Percentiles rank a stretch among this genome's conserved stretches.
Conservation (phyloP, 2,797 vertebrate species). For the Dipus sagitta region DNA sequence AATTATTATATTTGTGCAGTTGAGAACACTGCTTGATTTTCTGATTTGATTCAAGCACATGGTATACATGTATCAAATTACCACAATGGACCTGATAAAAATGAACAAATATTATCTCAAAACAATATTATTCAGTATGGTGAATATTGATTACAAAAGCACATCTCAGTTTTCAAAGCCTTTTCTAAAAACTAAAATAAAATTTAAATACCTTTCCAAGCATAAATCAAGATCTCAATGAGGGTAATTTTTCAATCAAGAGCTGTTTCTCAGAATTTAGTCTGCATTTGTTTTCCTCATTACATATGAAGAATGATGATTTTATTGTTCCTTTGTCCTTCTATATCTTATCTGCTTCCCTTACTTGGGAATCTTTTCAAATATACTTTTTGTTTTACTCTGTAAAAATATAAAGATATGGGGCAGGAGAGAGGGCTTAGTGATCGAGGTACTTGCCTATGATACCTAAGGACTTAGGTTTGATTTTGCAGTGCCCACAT, state of each 20-base stretch:
- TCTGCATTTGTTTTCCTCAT: neutral
- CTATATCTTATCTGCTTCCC: neutral
- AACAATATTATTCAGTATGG: neutral
- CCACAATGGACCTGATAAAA: neutral
- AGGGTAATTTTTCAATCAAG: neutral
- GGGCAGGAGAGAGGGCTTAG: too few species aligned
- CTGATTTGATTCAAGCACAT: neutral
- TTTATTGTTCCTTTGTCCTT: neutral
- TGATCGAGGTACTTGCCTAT: too few species aligned
- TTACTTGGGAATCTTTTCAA: neutral
- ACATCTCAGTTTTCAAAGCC: neutral
- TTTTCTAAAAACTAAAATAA: neutral
- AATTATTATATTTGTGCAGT: neutral
- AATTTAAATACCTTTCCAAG: neutral
- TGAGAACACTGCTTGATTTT: neutral
- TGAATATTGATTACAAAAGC: neutral
- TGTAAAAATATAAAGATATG: too few species aligned
- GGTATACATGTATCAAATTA: neutral
- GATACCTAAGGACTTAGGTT: too few species aligned
- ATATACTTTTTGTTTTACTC: neutral
- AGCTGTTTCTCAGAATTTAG: neutral
- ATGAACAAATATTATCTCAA: neutral
- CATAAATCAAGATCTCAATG: neutral
- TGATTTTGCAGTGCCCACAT: too few species aligned
- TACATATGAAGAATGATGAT: neutral